phyloP scores from a whole-genome alignment of 2,113 vertebrate genomes.

The Tupaia chinensis region DNA sequence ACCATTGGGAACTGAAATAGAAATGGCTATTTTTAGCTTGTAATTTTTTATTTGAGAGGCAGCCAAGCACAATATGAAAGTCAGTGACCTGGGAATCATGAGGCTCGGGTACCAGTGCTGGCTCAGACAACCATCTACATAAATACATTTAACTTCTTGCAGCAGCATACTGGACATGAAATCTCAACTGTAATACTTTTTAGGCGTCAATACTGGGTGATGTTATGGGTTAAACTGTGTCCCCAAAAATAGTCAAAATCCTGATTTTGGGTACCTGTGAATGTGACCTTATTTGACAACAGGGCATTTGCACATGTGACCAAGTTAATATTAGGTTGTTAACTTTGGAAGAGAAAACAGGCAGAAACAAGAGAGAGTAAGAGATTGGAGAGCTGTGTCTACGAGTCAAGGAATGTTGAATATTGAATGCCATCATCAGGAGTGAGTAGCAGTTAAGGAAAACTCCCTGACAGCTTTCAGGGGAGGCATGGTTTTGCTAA shows the following conservation, averaged over 20 bases:
- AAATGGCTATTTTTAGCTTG: background rate
- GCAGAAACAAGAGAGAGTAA: background rate
- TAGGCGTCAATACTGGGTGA: background rate
- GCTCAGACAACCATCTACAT: background rate
- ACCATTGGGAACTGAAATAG: background rate
- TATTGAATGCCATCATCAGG: background rate
- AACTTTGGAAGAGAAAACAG: background rate
- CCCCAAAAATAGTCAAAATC: background rate
- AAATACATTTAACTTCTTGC: background rate
- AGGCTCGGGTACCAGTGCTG: background rate
- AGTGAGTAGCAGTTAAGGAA: background rate
- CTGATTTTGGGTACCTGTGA: background rate
- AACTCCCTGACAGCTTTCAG: background rate
- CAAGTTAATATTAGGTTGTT: background rate
- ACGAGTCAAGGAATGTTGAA: background rate
- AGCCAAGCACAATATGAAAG: background rate
- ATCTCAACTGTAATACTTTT: background rate
- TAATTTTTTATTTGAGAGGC: background rate
- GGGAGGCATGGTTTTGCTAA: fast-evolving
- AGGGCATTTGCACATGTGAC: background rate
- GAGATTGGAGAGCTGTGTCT: background rate
- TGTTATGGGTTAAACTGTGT: background rate
- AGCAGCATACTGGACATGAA: background rate
- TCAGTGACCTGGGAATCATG: background rate
- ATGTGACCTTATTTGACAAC: background rate